A percentile compares a stretch with the other conserved stretches of the same genome.
Conservation (phyloP, 2,797 vertebrate species). For the Iguana delicatissima region DNA sequence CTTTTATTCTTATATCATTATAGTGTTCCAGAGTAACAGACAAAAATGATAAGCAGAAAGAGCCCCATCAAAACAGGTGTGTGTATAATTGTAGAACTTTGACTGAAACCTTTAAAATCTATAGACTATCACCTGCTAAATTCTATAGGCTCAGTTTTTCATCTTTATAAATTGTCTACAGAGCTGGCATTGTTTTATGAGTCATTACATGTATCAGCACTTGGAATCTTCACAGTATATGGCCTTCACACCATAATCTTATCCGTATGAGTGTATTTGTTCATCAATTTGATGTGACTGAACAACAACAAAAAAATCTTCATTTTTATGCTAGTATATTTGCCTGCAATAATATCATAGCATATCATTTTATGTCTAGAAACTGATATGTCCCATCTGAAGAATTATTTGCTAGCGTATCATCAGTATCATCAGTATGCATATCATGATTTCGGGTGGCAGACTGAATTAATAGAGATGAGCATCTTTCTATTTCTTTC, state of each 20-base stretch:
- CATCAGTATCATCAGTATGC: background rate
- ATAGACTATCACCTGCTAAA: background rate
- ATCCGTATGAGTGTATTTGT: background rate
- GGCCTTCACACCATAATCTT: background rate
- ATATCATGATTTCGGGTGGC: constrained; percentile 1
- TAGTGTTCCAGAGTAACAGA: background rate
- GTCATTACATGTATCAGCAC: background rate
- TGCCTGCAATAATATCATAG: background rate
- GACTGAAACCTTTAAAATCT: constrained; percentile 33
- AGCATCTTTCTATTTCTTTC: background rate
- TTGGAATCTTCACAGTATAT: background rate
- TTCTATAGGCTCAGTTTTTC: background rate
- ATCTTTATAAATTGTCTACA: background rate
- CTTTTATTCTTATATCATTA: constrained; percentile 20
- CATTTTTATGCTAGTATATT: background rate
- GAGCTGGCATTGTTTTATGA: background rate
- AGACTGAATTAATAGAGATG: constrained; percentile 4
- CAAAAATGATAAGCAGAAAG: constrained; percentile 23
- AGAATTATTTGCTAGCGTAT: background rate
- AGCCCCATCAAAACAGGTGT: background rate
- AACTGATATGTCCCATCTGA: background rate
- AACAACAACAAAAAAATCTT: background rate
- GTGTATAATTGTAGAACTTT: background rate
- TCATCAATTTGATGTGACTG: background rate
- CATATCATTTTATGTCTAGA: background rate